Evolutionary conservation across 2,113 vertebrate species (phyloP), one percentile per base, ranked within the genome.

Genomic region (Euleptes europaea): DNA sequence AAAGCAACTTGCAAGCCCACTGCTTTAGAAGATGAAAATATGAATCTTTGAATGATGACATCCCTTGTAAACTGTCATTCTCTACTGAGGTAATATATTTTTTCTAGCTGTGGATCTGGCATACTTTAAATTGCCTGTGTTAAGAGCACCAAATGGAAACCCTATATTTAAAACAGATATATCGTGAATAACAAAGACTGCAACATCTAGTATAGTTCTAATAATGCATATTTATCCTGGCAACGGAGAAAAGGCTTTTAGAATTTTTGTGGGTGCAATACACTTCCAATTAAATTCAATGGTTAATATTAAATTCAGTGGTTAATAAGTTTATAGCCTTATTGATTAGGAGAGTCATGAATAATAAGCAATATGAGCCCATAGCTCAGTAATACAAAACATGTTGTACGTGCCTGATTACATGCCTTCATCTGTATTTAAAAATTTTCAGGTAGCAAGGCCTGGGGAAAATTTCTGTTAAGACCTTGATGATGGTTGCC

Each of bases 31-130:
- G 15, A 54, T 9, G 0, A 6, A 5, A 90, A 31, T 86, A 85
- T 91, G 47, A 70, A 38, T 73, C 40, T 67, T n/a, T 73, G 60
- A 67, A 10, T 35, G 79, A 2, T 10, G 86, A 82, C 6, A 3
- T 49, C 74, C 80, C 1, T 66, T 86, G 26, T 66, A 78, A 69
- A 23, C 3, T 78, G 76, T 80, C 63, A 69, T 3, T n/a, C 19
- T 15, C 19, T 69, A 67, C 21, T 80, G 40, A 67, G 44, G 31
- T 44, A 10, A 67, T 33, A 80, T 67, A n/a, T 15, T 73, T 65
- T 33, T 33, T 78, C n/a, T 31, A 66, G 38, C 40, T 87, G 80
- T 90, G 89, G 70, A 31, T 89, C 54, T 86, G 38, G 1, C 31
- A 65, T 0, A 0, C 31, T 83, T 5, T 83, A 13, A 63, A 88